Evolutionary conservation across 2,888 invertebrate genomes (phyloP).

Genomic region (Rhynchonema sp.): DNA sequence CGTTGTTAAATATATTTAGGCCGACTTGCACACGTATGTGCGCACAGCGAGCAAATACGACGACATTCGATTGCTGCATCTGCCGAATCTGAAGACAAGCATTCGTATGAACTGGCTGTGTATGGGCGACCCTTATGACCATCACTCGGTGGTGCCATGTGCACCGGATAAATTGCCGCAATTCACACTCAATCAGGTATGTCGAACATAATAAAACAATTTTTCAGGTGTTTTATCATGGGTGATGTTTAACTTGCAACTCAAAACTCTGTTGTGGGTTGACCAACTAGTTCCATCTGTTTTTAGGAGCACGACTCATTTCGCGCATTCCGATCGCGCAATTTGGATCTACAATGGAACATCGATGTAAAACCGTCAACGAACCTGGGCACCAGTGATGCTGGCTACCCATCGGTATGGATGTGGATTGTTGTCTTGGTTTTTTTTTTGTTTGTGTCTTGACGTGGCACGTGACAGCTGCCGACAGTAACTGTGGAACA

Average conservation of each 20-base stretch:
- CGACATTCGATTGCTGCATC: constrained; percentile 74
- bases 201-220: neutral
- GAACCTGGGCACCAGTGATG: too few species aligned
- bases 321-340: constrained; percentile 72
- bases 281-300: neutral
- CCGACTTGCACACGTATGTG: constrained; percentile 78
- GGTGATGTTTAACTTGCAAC: neutral
- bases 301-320: constrained; percentile 73
- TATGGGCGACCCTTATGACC: constrained; percentile 78
- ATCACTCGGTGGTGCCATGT: constrained; percentile 80
- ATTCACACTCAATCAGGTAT: constrained; percentile 74
- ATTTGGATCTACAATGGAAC: constrained; percentile 54
- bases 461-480: too few species aligned
- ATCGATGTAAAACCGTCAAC: constrained; percentile 45
- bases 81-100: constrained; percentile 50
- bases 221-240: too few species aligned
- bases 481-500: too few species aligned
- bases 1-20: constrained; percentile 51
- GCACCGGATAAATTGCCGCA: constrained; percentile 88
- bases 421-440: too few species aligned
- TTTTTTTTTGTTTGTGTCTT: too few species aligned
- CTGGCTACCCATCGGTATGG: too few species aligned
- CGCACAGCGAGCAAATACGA: constrained; percentile 96
- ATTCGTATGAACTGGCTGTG: constrained; percentile 75
- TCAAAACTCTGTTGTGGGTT: too few species aligned